These are phyloP conservation scores for Percopsis transmontana DNA, from an alignment of 2,113 vertebrate genomes.

Conservation along the genomic window DNA sequence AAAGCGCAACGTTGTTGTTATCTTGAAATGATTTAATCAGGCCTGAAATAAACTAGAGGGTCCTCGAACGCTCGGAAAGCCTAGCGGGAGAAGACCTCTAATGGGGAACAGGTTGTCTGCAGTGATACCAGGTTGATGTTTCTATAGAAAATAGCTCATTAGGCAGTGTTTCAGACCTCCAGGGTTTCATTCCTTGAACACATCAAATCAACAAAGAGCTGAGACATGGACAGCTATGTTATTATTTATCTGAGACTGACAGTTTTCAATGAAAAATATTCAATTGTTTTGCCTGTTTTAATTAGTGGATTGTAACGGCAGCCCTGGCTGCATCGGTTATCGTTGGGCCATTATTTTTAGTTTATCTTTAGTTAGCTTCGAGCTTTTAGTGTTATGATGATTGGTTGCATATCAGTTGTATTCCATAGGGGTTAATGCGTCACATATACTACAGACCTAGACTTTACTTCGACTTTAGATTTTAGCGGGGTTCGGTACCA, in stretches of 20 bases:
- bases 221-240: neutral
- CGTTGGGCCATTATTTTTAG: neutral
- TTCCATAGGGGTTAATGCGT: neutral
- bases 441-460: neutral
- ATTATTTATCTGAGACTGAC: neutral
- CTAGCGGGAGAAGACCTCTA: slow-evolving; percentile 8
- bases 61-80: neutral
- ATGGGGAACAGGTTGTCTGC: slow-evolving; percentile 1
- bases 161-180: neutral
- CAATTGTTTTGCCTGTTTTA: neutral
- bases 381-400: slow-evolving; percentile 26
- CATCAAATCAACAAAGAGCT: slow-evolving; percentile 2
- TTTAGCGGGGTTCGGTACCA: no score
- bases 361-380: neutral
- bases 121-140: neutral
- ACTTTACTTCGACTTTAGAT: no score
- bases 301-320: slow-evolving; percentile 13
- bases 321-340: neutral
- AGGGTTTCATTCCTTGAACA: neutral
- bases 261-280: neutral
- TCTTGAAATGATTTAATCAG: slow-evolving; percentile 55
- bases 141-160: no score
- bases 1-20: slow-evolving; percentile 54
- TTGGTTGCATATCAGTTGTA: slow-evolving; percentile 2
- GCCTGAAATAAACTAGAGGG: slow-evolving; percentile 21